Percentiles rank a stretch among this genome's conserved stretches.
phyloP scores from a whole-genome alignment of 2,113 vertebrate species.

The Callionymus lyra region DNA sequence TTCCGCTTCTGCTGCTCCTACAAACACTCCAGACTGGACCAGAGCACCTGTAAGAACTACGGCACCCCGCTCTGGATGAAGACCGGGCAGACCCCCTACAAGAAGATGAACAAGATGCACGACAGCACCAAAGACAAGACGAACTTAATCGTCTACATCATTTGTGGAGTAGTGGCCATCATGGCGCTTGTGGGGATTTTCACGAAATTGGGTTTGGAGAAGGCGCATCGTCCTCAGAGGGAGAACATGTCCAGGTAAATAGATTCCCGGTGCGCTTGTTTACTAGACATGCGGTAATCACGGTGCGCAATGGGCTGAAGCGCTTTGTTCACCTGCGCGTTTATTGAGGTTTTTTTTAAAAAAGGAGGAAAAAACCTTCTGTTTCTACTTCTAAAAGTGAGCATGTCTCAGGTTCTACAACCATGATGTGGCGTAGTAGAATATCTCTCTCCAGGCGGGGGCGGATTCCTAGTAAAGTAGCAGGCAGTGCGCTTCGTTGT shows the following conservation, averaged over 20 bases:
- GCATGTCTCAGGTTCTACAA: too few relatives aligned
- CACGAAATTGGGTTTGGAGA: constrained; percentile 96
- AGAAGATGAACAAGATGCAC: constrained; percentile 80
- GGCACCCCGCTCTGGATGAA: constrained; percentile 90
- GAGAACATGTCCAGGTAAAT: constrained; percentile 98
- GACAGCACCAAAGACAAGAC: constrained; percentile 97
- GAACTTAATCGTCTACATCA: constrained; percentile 97
- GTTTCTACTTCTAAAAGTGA: too few relatives aligned
- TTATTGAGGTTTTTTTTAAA: too few relatives aligned
- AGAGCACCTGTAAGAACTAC: constrained; percentile 93
- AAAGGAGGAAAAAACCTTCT: too few relatives aligned
- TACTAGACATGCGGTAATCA: too few relatives aligned
- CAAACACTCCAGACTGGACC: constrained; percentile 86
- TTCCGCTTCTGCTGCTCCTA: constrained; percentile 97
- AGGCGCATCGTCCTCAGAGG: constrained; percentile 93
- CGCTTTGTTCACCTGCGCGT: too few relatives aligned
- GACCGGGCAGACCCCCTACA: constrained; percentile 83
- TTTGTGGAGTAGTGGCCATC: constrained; percentile 97
- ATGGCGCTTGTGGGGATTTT: constrained; percentile 99
- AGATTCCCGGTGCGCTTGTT: constrained; percentile 8
- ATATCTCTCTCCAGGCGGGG: constrained; percentile 18
- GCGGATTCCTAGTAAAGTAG: constrained; percentile 13
- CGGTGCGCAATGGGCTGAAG: too few relatives aligned
- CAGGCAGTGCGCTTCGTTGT: constrained; percentile 8
- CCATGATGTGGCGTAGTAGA: constrained; percentile 14